Evolutionary conservation across 1,140 invertebrate genomes (phyloP).

Genomic region (Zelostemma sp.): DNA sequence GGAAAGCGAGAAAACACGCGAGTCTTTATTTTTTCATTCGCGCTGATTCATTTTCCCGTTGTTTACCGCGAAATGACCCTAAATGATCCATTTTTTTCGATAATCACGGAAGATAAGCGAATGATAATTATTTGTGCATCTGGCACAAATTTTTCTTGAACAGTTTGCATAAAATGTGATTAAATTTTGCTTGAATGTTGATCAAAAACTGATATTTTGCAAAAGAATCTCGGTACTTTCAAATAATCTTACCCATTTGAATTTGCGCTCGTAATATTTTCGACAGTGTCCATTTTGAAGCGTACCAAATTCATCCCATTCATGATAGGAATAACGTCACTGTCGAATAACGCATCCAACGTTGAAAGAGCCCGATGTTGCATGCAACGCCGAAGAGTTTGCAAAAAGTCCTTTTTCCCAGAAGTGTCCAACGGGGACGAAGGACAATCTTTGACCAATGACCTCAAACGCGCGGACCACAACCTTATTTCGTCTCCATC

Average conservation of each 20-base stretch:
- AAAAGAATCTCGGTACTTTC: too few relatives aligned
- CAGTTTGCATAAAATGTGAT: too few relatives aligned
- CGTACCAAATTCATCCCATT: constrained; percentile 57
- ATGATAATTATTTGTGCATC: too few relatives aligned
- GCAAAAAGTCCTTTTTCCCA: constrained; percentile 48
- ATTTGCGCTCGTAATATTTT: constrained; percentile 1
- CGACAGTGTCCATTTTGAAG: constrained; percentile 17
- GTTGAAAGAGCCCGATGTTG: constrained; percentile 50
- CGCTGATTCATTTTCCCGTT: too few relatives aligned
- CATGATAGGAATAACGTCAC: constrained; percentile 58
- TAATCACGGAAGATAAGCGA: too few relatives aligned
- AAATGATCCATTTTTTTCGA: too few relatives aligned
- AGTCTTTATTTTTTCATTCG: too few relatives aligned
- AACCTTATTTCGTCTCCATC: constrained; percentile 37
- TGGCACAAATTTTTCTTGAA: too few relatives aligned
- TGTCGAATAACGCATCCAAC: constrained; percentile 50
- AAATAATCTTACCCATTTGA: neutral
- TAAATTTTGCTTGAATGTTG: too few relatives aligned
- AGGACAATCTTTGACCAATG: constrained; percentile 54
- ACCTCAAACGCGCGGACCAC: constrained; percentile 46
- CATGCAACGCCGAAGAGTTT: constrained; percentile 50
- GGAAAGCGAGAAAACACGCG: too few relatives aligned
- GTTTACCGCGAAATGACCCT: too few relatives aligned
- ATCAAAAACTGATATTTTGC: too few relatives aligned
- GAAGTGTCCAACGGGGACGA: constrained; percentile 23